phyloP scores from a whole-genome alignment of 2,888 invertebrate species.

The Ernsta delagoae region DNA sequence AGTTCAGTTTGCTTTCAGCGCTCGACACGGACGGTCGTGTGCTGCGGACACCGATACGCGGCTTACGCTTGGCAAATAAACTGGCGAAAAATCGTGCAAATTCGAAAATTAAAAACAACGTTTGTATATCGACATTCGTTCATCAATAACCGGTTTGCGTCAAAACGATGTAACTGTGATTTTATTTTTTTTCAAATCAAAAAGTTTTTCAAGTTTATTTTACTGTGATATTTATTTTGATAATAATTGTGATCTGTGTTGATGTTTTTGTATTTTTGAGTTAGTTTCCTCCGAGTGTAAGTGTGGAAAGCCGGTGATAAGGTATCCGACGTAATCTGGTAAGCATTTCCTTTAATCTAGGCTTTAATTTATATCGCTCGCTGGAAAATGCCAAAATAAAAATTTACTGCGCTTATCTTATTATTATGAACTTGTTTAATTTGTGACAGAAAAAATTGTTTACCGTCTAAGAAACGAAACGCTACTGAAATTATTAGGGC shows the following conservation, averaged over 20 bases:
- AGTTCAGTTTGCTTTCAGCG: slow-evolving; percentile 18
- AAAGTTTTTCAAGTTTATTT: slow-evolving; percentile 9
- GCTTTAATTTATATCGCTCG: slow-evolving; percentile 17
- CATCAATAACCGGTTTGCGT: background rate
- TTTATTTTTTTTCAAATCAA: slow-evolving; percentile 5
- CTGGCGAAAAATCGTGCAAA: slow-evolving; percentile 16
- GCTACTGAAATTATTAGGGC: background rate
- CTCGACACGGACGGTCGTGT: slow-evolving; percentile 12
- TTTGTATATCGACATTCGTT: background rate
- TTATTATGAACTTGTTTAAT: slow-evolving; percentile 1
- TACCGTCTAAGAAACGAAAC: background rate
- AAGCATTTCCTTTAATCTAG: slow-evolving; percentile 27
- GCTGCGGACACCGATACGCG: background rate
- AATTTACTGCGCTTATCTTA: slow-evolving; percentile 31
- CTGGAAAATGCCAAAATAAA: slow-evolving; percentile 26
- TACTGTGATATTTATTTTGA: background rate
- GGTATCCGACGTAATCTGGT: slow-evolving; percentile 22
- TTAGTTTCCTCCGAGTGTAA: background rate
- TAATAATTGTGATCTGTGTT: slow-evolving; percentile 1
- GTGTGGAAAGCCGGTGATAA: slow-evolving; percentile 17
- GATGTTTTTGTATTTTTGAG: slow-evolving; percentile 1
- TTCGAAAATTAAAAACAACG: background rate
- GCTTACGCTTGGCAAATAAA: slow-evolving; percentile 24
- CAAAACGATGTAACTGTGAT: slow-evolving; percentile 10
- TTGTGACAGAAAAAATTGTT: slow-evolving; percentile 7